Evolutionary conservation across 2,113 vertebrate species (phyloP).

Genomic region (Osmerus eperlanus): DNA sequence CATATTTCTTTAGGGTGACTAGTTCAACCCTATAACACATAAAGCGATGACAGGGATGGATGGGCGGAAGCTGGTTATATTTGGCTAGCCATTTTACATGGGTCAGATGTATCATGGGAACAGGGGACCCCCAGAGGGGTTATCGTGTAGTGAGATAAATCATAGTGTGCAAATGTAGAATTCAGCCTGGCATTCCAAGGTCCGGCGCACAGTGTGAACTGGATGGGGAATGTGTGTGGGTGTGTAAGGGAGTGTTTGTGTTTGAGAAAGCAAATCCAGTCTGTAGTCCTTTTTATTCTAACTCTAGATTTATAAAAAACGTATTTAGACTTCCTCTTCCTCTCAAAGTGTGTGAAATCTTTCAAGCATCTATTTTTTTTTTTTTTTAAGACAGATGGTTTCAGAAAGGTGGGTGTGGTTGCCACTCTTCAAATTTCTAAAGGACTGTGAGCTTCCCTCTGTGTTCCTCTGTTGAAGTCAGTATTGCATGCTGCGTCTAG

Average conservation of each 20-base stretch:
- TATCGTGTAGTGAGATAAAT: constrained; percentile 16
- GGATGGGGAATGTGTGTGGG: neutral
- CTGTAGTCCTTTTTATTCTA: no score
- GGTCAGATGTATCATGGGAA: constrained; percentile 15
- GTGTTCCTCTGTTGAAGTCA: neutral
- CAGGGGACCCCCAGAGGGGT: constrained; percentile 8
- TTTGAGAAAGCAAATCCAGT: no score
- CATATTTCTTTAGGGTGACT: neutral
- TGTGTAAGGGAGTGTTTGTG: neutral
- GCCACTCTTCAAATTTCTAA: no score
- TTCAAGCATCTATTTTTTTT: no score
- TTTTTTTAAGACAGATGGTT: no score
- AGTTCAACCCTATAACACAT: neutral
- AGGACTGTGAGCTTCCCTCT: no score
- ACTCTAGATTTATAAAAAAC: no score
- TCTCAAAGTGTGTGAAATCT: no score
- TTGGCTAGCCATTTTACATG: neutral
- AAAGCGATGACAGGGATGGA: constrained; percentile 2
- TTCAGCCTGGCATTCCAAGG: constrained; percentile 21
- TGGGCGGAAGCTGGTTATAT: neutral
- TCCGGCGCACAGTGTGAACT: constrained; percentile 2
- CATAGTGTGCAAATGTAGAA: constrained; percentile 4
- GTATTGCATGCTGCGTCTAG: no score
- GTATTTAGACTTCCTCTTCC: no score
- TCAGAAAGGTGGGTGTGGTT: no score